Evolutionary conservation across 1,140 invertebrate species (phyloP), one percentile per base, ranked within the genome.

Genomic region (Hycleus cichorii): DNA sequence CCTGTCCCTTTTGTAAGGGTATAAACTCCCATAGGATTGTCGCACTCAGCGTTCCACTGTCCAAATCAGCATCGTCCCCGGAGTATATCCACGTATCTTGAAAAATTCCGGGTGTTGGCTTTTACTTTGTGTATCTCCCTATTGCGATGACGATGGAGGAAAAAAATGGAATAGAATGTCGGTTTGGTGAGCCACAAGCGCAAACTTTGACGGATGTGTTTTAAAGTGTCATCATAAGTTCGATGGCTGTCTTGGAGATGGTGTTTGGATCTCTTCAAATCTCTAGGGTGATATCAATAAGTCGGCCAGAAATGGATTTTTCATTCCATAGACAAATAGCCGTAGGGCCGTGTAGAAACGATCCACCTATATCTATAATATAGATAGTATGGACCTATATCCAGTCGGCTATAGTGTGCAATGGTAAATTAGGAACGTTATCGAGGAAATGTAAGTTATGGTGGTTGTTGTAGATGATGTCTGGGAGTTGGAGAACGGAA

Each of bases 231-330:
- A 58, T 70, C 69, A 71, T 71, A 69, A 69, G 67, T 68, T 32
- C 32, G 32, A 32, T 60, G 62, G 49, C 59, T 56, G 59, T n/a
- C 9, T 42, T 56, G 59, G 68, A 69, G 70, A 69, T 70, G 67
- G 66, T 63, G 40, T n/a, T 10, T 11, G 40, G 32, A 32, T 32
- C 32, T 32, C 42, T 26, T 55, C 52, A 60, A 62, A 58, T 63
- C 69, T 60, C 70, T 38, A 49, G 70, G 70, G 70, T 67, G 60
- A 68, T 70, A 72, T 72, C 70, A 72, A 72, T 72, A 72, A 72
- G 69, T 72, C 70, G 63, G 55, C 61, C 68, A 72, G 68, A 72
- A 72, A 72, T 72, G 69, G 70, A 72, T 72, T 72, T 71, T 71
- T 72, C 70, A 72, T 72, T 66, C 68, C 44, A 44, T 39, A 69